Evolutionary conservation across 2,113 vertebrate species (phyloP), one percentile per base, ranked within the genome.

Genomic region (Pelobates fuscus): DNA sequence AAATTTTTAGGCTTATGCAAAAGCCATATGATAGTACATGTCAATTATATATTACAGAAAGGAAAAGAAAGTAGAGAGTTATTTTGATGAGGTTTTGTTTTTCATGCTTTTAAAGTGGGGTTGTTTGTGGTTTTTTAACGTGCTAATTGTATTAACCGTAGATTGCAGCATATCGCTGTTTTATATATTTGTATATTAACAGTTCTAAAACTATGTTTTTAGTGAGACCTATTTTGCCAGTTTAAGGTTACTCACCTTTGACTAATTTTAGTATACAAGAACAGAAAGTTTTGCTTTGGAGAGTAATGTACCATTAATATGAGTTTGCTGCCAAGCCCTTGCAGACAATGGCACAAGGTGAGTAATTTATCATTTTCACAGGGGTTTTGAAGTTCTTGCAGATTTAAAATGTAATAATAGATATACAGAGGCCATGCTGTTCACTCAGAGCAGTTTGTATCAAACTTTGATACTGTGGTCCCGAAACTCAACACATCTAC

Each of bases 301-400:
- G 15, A 14, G 54, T 23, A 70, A 57, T 69, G 14, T 18, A 49
- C 44, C 44, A 49, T 49, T 49, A 49, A 49, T 18, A 20, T 2
- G 25, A 12, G 17, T 57, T 43, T 44, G 27, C 37, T 20, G n/a
- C n/a, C 23, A 62, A 46, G 49, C 27, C 41, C 21, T 62, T 61
- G 29, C 18, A 32, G 14, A 23, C 27, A 54, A 25, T 52, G 44
- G 29, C 46, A 65, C 27, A 64, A 74, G 61, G 61, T 66, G 46
- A 27, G 49, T 44, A 12, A 74, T 65, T 65, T 58, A 27, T 41
- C 23, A 43, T 26, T 41, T 41, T 66, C 26, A 58, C 10, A 61
- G 24, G 21, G 14, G 27, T 23, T 37, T 32, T 62, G 26, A 65
- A 66, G 71, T 15, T 57, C 8, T 18, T 43, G n/a, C 7, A 21